Conservation (phyloP, 2,888 invertebrate genomes). For the Fragum sueziense region DNA sequence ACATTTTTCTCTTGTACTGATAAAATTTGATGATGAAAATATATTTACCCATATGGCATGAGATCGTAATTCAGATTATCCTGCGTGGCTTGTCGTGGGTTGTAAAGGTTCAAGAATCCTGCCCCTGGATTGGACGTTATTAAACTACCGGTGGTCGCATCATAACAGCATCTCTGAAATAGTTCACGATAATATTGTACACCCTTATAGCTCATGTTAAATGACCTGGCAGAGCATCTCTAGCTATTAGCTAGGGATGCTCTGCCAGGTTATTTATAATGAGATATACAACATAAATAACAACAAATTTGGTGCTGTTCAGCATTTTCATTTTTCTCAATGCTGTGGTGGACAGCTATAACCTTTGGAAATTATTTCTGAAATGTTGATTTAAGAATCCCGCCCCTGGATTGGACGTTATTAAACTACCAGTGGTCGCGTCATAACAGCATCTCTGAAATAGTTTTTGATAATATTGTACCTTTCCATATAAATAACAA, state of each 20-base stretch:
- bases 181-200: neutral
- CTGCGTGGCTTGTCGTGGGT: constrained; percentile 21
- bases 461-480: neutral
- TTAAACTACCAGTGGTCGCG: constrained; percentile 27
- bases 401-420: constrained; percentile 36
- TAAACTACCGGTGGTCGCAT: constrained; percentile 26
- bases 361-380: too few species aligned
- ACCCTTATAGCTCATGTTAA: too few species aligned
- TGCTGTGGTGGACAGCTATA: neutral
- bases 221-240: too few species aligned
- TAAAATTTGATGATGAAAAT: neutral
- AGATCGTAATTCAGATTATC: constrained; percentile 25
- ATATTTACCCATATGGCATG: constrained; percentile 35
- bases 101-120: constrained; percentile 39
- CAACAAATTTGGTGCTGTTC: neutral
- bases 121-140: constrained; percentile 38
- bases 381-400: constrained; percentile 42
- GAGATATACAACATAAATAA: neutral
- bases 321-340: neutral
- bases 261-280: too few species aligned
- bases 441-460: constrained; percentile 51
- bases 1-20: too few species aligned
- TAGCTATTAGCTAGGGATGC: too few species aligned
- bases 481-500: neutral
- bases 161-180: constrained; percentile 50